A percentile compares a stretch with the other conserved stretches of the same genome.
Conservation (phyloP, 2,797 vertebrate genomes). For the Onychomys leucogaster region DNA sequence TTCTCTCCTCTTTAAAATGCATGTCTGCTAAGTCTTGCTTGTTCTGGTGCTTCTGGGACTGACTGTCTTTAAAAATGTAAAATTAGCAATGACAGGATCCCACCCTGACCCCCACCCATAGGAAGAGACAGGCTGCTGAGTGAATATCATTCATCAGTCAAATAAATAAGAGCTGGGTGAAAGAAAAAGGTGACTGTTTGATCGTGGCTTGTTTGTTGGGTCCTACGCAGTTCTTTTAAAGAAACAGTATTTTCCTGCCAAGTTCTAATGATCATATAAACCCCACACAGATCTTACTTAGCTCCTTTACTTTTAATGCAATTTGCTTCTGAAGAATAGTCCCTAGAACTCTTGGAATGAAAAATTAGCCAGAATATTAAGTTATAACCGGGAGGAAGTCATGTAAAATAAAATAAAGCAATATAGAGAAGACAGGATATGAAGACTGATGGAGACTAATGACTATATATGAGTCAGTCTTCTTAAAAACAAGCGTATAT, state of each 20-base stretch:
- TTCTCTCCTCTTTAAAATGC: not conserved
- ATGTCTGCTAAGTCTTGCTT: not conserved
- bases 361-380: constrained; percentile 43
- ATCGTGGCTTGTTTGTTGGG: not conserved
- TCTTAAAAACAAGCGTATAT: not conserved
- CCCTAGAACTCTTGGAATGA: constrained; percentile 51
- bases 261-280: not conserved
- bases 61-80: constrained; percentile 54
- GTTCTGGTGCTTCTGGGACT: not conserved
- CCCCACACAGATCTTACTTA: not conserved
- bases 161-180: not conserved
- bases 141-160: constrained; percentile 14
- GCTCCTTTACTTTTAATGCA: constrained; percentile 36
- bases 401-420: constrained; percentile 31
- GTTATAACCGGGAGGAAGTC: constrained; percentile 10
- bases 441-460: not conserved
- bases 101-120: not conserved
- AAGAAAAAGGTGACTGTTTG: not conserved
- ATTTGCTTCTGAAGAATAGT: not conserved
- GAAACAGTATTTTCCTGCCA: constrained; percentile 40
- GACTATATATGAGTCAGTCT: not conserved
- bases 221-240: not conserved
- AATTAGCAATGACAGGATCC: not conserved
- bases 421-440: not conserved
- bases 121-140: not conserved